Evolutionary conservation across 2,888 invertebrate species (phyloP).

Genomic region (Drosophila nr. perissopoda): DNA sequence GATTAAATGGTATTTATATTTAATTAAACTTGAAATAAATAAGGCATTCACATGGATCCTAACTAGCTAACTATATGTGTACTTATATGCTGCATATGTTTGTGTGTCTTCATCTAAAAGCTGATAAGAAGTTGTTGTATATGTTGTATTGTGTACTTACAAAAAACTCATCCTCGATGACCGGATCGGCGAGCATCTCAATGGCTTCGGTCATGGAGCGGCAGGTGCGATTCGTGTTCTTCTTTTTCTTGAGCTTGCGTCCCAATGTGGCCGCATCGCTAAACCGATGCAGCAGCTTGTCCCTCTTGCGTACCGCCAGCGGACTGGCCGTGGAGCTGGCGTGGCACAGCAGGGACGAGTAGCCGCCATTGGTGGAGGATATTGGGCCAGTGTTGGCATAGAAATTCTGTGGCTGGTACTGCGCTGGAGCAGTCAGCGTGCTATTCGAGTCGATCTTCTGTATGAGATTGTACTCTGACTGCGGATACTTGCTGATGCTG

Average conservation of each 20-base stretch:
- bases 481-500: constrained; percentile 82
- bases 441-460: constrained; percentile 82
- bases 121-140: constrained; percentile 24
- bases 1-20: constrained; percentile 20
- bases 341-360: constrained; percentile 82
- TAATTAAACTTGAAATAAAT: constrained; percentile 22
- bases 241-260: constrained; percentile 84
- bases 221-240: constrained; percentile 84
- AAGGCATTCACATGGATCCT: constrained; percentile 20
- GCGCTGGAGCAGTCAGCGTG: constrained; percentile 77
- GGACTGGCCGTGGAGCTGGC: constrained; percentile 83
- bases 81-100: not conserved
- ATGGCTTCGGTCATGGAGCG: constrained; percentile 85
- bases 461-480: constrained; percentile 84
- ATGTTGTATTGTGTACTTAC: constrained; percentile 77
- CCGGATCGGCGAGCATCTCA: constrained; percentile 85
- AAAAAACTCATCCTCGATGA: constrained; percentile 85
- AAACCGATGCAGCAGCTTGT: constrained; percentile 84
- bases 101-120: constrained; percentile 10
- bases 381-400: constrained; percentile 81
- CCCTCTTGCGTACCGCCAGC: constrained; percentile 83
- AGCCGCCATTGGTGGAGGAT: constrained; percentile 66
- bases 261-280: constrained; percentile 85
- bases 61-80: constrained; percentile 8
- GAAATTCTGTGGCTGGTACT: constrained; percentile 82